Conservation (phyloP, 2,113 vertebrate species). For the Lamprotornis superbus region DNA sequence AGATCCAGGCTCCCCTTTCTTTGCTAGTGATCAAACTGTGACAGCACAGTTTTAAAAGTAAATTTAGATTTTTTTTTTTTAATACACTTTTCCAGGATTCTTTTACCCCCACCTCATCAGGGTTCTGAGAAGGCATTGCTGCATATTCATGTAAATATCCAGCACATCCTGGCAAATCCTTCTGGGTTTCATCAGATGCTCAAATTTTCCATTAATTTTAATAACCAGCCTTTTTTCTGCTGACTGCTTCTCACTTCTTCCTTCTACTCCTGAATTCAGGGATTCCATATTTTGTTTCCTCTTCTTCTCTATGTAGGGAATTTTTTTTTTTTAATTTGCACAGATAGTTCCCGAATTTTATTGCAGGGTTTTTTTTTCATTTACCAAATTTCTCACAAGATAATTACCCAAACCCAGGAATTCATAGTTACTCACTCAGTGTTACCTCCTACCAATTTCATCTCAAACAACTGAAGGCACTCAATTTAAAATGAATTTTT, state of each 20-base stretch:
- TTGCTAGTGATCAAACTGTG: neutral
- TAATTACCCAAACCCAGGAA: neutral
- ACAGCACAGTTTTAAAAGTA: neutral
- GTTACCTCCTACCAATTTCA: neutral
- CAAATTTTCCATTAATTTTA: neutral
- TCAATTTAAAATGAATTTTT: neutral
- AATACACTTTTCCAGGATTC: neutral
- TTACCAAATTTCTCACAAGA: neutral
- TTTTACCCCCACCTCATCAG: neutral
- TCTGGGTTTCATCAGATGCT: neutral
- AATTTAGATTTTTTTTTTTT: neutral
- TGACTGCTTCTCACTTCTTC: neutral
- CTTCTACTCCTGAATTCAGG: neutral
- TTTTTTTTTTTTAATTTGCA: neutral
- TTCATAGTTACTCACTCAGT: neutral
- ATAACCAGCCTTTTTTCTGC: neutral
- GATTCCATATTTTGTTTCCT: conserved; percentile 2
- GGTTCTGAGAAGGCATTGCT: neutral
- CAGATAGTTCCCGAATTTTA: neutral
- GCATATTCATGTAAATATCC: neutral
- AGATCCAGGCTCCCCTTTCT: neutral
- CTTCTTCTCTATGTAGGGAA: neutral
- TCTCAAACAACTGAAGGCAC: neutral
- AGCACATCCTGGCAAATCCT: neutral
- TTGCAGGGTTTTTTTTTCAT: neutral